Conservation (phyloP, 2,888 invertebrate genomes). For the Melinaea menophilus region DNA sequence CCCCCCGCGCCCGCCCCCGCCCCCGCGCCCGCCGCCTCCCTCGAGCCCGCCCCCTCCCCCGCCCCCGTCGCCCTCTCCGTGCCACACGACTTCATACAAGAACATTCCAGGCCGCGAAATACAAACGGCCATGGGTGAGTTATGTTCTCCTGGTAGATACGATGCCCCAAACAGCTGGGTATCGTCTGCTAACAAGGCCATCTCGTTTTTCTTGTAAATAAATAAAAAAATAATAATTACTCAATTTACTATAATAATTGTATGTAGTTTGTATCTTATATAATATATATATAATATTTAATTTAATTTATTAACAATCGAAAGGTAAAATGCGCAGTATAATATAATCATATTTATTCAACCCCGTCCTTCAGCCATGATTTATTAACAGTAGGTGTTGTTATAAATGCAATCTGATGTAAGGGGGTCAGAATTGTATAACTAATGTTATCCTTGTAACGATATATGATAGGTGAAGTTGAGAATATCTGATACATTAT, state of each 20-base stretch:
- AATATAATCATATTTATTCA: not conserved
- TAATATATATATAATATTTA: too few species aligned
- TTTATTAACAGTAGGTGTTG: constrained; percentile 7
- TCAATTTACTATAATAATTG: too few species aligned
- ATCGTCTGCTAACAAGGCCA: constrained; percentile 11
- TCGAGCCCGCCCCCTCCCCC: constrained; percentile 38
- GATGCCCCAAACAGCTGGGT: constrained; percentile 65
- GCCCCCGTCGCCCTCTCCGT: constrained; percentile 45
- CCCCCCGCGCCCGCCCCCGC: constrained; percentile 39
- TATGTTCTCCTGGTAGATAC: constrained; percentile 59
- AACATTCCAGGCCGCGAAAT: constrained; percentile 75
- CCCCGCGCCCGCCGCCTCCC: constrained; percentile 40
- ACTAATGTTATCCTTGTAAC: constrained; percentile 48
- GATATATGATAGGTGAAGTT: too few species aligned
- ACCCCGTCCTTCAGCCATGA: constrained; percentile 1
- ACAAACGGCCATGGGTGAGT: constrained; percentile 71
- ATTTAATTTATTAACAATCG: too few species aligned
- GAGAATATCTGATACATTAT: too few species aligned
- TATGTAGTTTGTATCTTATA: too few species aligned
- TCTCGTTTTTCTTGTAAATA: constrained; percentile 1
- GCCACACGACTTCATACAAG: constrained; percentile 70
- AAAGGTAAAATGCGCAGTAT: too few species aligned
- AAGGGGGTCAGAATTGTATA: constrained; percentile 51
- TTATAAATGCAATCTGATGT: constrained; percentile 40
- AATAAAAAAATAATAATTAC: too few species aligned